Percentiles rank a stretch among this genome's conserved stretches.
phyloP scores from a whole-genome alignment of 2,888 invertebrate species.

The Thysanoteuthis rhombus region DNA sequence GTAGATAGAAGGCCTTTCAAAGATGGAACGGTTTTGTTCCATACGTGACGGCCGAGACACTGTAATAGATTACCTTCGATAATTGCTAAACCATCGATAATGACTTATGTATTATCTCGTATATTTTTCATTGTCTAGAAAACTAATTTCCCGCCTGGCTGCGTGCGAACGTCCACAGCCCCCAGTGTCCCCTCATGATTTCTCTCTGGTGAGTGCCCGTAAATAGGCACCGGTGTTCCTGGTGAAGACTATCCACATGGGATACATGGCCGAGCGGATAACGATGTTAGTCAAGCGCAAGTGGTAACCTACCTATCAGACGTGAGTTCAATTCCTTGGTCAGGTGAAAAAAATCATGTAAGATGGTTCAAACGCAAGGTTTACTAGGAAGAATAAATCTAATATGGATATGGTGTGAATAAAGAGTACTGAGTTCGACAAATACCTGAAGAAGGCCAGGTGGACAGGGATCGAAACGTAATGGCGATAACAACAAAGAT shows the following conservation, averaged over 20 bases:
- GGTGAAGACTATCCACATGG: background rate
- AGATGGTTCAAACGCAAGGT: too few species aligned
- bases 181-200: background rate
- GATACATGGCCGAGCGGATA: background rate
- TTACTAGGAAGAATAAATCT: too few species aligned
- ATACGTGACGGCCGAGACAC: background rate
- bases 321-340: too few species aligned
- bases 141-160: background rate
- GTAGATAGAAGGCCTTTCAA: background rate
- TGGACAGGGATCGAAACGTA: too few species aligned
- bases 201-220: background rate
- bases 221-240: background rate
- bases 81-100: background rate
- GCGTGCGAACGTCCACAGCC: background rate
- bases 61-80: background rate
- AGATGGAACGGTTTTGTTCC: background rate
- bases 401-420: too few species aligned
- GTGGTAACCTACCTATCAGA: too few species aligned
- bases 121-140: conserved; percentile 12
- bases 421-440: too few species aligned
- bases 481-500: too few species aligned
- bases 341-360: too few species aligned
- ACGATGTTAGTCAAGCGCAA: too few species aligned
- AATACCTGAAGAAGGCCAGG: too few species aligned
- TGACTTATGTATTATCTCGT: background rate